Conservation (phyloP, 2,888 invertebrate genomes). For the Cryptosula pallasiana region DNA sequence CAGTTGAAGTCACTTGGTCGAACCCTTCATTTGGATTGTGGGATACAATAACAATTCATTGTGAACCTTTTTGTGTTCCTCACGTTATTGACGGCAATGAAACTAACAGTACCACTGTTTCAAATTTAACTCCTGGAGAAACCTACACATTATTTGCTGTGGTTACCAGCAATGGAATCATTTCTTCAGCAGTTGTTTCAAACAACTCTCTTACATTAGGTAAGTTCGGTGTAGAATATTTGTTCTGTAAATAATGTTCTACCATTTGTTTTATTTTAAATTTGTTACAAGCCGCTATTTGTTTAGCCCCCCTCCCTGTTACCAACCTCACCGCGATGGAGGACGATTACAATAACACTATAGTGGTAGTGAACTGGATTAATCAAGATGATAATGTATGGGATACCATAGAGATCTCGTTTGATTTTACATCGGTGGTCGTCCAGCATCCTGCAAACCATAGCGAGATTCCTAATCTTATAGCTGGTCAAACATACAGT, state of each 20-base stretch:
- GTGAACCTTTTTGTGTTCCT: background rate
- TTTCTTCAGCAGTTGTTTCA: background rate
- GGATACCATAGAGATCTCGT: no score
- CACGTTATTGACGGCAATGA: background rate
- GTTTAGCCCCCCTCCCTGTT: background rate
- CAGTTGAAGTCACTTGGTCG: background rate
- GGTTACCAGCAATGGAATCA: background rate
- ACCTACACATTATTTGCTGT: background rate
- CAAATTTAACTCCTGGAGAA: background rate
- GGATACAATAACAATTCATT: background rate
- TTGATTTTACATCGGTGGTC: no score
- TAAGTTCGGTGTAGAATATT: no score
- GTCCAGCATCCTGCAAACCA: background rate
- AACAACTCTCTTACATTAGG: background rate
- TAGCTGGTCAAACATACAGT: background rate
- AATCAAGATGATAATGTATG: no score
- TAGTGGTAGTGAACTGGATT: background rate
- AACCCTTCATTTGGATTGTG: background rate
- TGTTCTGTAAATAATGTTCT: no score
- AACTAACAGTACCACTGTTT: background rate
- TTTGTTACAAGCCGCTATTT: no score
- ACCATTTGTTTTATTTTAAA: no score
- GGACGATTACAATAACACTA: background rate
- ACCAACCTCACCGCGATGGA: background rate
- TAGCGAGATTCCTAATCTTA: background rate